These are phyloP conservation scores for Tauraco erythrolophus DNA, from an alignment of 2,113 vertebrate genomes.

Conservation along the genomic window DNA sequence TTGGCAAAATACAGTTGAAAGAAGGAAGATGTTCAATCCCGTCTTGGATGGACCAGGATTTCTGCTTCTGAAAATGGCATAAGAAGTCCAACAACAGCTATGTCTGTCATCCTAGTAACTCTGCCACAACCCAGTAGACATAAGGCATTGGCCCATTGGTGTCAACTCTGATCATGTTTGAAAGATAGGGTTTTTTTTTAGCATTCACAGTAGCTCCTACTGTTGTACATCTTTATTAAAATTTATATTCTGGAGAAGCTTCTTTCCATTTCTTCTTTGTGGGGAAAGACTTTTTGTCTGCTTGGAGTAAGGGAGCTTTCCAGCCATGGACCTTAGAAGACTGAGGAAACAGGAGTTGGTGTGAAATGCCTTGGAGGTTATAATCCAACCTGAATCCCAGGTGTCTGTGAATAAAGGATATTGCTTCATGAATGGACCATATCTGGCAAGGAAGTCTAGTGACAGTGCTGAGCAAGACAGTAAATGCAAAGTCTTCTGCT, in stretches of 20 bases:
- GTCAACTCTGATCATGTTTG: not conserved
- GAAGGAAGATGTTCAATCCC: not conserved
- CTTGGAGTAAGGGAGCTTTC: not conserved
- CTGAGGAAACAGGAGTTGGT: not conserved
- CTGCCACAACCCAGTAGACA: not conserved
- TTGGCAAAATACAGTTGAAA: not conserved
- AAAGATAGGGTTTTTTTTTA: not conserved
- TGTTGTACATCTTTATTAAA: not conserved
- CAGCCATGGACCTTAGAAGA: not conserved
- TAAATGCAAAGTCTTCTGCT: not conserved
- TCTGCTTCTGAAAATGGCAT: not conserved
- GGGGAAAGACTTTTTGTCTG: not conserved
- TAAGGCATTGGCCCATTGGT: rapidly evolving
- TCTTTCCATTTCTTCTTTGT: not conserved
- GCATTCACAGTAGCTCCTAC: not conserved
- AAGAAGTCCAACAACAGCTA: not conserved
- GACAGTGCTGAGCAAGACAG: not conserved
- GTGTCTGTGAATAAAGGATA: not conserved
- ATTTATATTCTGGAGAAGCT: not conserved
- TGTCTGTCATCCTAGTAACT: not conserved
- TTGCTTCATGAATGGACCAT: not conserved
- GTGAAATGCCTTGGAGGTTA: not conserved
- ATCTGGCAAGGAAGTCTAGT: not conserved
- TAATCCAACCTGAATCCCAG: not conserved
- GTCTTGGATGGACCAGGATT: not conserved